A percentile compares a stretch with the other conserved stretches of the same genome.
phyloP scores from a whole-genome alignment of 2,113 vertebrate species.

The Agelaius phoeniceus region DNA sequence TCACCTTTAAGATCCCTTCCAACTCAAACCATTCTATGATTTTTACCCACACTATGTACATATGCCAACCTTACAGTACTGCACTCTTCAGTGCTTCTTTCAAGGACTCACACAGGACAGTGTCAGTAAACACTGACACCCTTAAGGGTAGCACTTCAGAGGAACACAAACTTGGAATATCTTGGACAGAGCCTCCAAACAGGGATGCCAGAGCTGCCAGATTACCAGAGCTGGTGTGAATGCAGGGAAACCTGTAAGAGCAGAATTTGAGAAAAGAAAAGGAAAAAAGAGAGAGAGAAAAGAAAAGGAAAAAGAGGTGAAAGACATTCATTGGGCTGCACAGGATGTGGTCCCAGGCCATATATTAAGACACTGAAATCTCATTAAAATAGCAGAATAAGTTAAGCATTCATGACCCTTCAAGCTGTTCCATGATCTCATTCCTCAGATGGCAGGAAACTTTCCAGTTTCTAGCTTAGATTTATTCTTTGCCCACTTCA shows the following conservation, averaged over 20 bases:
- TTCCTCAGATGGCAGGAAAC: conserved; percentile 30
- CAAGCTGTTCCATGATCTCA: conserved; percentile 31
- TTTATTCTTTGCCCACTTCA: conserved; percentile 43
- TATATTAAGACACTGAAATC: neutral
- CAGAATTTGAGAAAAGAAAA: neutral
- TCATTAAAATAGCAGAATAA: conserved; percentile 22
- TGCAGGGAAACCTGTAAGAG: neutral
- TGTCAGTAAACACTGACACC: neutral
- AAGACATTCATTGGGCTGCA: neutral
- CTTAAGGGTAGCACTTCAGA: neutral
- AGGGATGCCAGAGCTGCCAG: neutral
- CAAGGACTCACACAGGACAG: neutral
- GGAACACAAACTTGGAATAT: neutral
- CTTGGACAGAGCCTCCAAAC: neutral
- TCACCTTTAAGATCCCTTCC: neutral
- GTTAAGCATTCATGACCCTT: neutral
- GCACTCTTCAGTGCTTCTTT: neutral
- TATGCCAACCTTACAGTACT: neutral
- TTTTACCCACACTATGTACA: neutral
- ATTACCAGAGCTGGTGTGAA: neutral
- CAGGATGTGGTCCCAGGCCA: neutral
- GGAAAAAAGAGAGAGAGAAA: neutral
- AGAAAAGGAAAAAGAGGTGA: neutral
- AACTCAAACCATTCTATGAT: neutral
- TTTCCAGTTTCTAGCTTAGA: conserved; percentile 1